Percentiles rank a stretch among this genome's conserved stretches.
These are phyloP conservation scores for Eulithis testata DNA, from an alignment of 2,888 invertebrate genomes.

Conservation along the genomic window DNA sequence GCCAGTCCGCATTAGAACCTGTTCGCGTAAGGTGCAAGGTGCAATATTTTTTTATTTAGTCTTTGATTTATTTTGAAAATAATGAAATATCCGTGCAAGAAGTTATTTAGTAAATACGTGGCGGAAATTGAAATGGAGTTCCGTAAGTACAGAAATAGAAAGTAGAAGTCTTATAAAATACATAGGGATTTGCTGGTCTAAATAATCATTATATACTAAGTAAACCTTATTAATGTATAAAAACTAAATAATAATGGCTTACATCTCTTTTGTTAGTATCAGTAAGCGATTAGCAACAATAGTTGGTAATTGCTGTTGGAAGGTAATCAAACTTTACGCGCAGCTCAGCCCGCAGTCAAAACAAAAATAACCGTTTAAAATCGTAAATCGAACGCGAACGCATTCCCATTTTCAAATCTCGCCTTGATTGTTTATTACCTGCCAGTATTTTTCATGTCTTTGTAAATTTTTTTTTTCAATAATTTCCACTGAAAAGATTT, in stretches of 20 bases:
- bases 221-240: too few relatives aligned
- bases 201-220: too few relatives aligned
- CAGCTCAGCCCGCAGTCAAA: conserved; percentile 38
- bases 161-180: too few relatives aligned
- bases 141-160: conserved; percentile 56
- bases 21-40: conserved; percentile 74
- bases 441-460: background rate
- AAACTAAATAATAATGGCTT: too few relatives aligned
- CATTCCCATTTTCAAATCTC: conserved; percentile 49
- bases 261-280: too few relatives aligned
- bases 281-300: too few relatives aligned
- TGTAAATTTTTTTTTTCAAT: background rate
- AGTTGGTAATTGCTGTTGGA: too few relatives aligned
- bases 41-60: conserved; percentile 31
- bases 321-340: conserved; percentile 5
- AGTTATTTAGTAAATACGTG: conserved; percentile 56
- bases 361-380: conserved; percentile 52
- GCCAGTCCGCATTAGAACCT: conserved; percentile 75
- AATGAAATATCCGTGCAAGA: conserved; percentile 77
- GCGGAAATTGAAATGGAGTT: conserved; percentile 61
- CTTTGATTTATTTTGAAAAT: conserved; percentile 37
- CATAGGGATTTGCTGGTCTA: too few relatives aligned
- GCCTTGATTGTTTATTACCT: conserved; percentile 43
- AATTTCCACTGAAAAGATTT: conserved; percentile 24
- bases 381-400: conserved; percentile 48